Conservation (phyloP, 2,113 vertebrate genomes). For the Rhynchopsitta pachyrhyncha region DNA sequence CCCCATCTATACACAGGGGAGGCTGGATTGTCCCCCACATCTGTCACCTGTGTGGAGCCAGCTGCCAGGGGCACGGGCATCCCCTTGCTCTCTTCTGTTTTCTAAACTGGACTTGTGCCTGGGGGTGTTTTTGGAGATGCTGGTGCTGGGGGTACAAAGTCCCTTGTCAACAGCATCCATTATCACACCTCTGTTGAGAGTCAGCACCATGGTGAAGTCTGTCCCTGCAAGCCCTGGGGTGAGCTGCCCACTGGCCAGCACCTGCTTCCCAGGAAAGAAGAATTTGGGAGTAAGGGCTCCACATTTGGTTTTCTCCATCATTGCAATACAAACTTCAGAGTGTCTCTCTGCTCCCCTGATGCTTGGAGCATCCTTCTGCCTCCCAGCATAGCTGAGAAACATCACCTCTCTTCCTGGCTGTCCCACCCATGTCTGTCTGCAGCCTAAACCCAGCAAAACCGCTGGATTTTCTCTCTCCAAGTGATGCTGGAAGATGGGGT, state of each 20-base stretch:
- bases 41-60: neutral
- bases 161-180: neutral
- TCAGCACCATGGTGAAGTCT: neutral
- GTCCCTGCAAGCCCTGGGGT: neutral
- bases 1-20: neutral
- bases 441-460: neutral
- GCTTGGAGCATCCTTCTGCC: neutral
- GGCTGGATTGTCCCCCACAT: neutral
- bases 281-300: neutral
- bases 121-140: neutral
- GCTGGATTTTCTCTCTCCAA: neutral
- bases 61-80: neutral
- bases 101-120: neutral
- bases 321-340: neutral
- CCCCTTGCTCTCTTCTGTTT: neutral
- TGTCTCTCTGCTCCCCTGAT: neutral
- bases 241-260: neutral
- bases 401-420: neutral
- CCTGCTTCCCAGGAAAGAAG: neutral
- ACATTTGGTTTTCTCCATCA: neutral
- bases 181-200: accelerated
- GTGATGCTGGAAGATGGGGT: neutral
- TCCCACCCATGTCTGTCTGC: neutral
- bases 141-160: accelerated
- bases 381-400: neutral